These are phyloP conservation scores for Cassiopea andromeda DNA, from an alignment of 30 jellyfish, hydroid and myxozoan genomes.

Conservation along the genomic window DNA sequence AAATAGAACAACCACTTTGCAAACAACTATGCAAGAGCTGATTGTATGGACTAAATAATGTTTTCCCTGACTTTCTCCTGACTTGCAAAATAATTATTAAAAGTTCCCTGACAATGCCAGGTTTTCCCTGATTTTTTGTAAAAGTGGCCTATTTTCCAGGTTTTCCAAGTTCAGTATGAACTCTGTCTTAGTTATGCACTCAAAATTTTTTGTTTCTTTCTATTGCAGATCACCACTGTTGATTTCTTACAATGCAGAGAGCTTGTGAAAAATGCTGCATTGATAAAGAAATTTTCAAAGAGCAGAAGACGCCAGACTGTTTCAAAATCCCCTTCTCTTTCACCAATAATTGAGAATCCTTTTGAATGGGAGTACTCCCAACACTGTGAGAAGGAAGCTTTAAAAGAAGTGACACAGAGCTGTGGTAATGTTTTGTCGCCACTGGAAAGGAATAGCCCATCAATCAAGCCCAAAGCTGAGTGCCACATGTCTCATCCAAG, in stretches of 20 bases:
- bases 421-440: neutral
- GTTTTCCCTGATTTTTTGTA: too few species aligned
- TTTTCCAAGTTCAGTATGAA: too few species aligned
- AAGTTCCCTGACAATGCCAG: too few species aligned
- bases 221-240: constrained; percentile 52
- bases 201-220: too few species aligned
- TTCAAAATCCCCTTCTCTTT: constrained; percentile 47
- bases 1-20: too few species aligned
- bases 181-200: too few species aligned
- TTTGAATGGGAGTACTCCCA: constrained; percentile 72
- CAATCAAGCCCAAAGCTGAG: constrained; percentile 39
- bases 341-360: constrained; percentile 83
- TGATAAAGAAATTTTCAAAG: constrained; percentile 53
- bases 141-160: too few species aligned
- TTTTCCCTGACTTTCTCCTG: too few species aligned
- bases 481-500: constrained; percentile 28
- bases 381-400: constrained; percentile 63
- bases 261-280: constrained; percentile 44
- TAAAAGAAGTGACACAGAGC: constrained; percentile 22
- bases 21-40: too few species aligned
- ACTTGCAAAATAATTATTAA: too few species aligned
- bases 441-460: neutral
- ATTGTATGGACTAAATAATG: too few species aligned
- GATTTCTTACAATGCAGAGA: constrained; percentile 79
- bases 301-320: constrained; percentile 39